These are phyloP conservation scores for Schizotus pectinicornis DNA, from an alignment of 2,888 invertebrate genomes.

Conservation along the genomic window DNA sequence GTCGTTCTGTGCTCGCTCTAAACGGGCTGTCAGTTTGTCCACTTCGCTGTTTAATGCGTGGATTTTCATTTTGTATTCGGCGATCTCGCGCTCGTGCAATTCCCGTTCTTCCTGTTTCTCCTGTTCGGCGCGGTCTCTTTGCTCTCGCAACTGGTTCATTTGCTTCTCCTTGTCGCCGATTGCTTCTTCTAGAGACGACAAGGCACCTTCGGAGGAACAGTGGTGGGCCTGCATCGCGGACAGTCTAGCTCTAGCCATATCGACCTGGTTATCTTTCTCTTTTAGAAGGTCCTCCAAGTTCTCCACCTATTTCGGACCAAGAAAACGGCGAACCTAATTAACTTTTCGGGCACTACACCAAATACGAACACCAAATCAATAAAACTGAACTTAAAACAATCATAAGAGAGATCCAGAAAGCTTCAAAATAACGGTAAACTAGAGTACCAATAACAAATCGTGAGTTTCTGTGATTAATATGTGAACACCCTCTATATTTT, in stretches of 20 bases:
- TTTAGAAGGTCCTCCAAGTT: conserved; percentile 95
- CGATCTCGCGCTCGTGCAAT: conserved; percentile 88
- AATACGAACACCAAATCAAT: background rate
- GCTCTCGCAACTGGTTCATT: conserved; percentile 92
- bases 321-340: too few species aligned
- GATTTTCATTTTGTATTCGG: conserved; percentile 94
- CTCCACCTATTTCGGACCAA: conserved; percentile 75
- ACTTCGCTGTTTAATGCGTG: conserved; percentile 91
- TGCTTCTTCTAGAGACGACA: conserved; percentile 92
- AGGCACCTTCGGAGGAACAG: conserved; percentile 90
- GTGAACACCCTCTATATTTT: too few species aligned
- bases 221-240: conserved; percentile 95
- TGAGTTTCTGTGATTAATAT: too few species aligned
- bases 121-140: conserved; percentile 92
- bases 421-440: too few species aligned
- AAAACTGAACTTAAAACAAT: background rate
- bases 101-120: conserved; percentile 97
- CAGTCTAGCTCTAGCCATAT: conserved; percentile 88
- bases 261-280: conserved; percentile 98
- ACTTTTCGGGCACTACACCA: conserved; percentile 13
- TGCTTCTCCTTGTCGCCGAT: conserved; percentile 97
- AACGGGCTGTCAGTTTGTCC: conserved; percentile 82
- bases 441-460: too few species aligned
- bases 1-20: conserved; percentile 88
- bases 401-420: background rate